Evolutionary conservation across 2,888 invertebrate species (phyloP).

Genomic region (Hybos culiciformis): DNA sequence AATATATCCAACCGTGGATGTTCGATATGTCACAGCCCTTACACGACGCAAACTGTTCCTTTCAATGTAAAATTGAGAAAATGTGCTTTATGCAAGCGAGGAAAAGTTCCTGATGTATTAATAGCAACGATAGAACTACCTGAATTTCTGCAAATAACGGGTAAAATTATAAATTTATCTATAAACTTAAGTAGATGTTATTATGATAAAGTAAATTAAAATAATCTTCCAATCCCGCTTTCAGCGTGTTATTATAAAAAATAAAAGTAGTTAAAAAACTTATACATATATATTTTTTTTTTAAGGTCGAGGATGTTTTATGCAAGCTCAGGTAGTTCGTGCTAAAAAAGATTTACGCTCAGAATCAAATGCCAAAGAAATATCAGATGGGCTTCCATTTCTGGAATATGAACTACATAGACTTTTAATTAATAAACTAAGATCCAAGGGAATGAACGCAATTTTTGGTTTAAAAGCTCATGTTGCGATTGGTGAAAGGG

Average conservation of each 20-base stretch:
- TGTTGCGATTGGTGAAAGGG: conserved; percentile 71
- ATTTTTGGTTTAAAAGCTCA: conserved; percentile 75
- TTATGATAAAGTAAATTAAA: not conserved
- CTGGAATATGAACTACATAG: conserved; percentile 91
- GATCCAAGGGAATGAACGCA: conserved; percentile 90
- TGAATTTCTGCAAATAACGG: conserved; percentile 55
- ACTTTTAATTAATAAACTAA: conserved; percentile 75
- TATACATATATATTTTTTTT: not conserved
- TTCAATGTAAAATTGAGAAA: conserved; percentile 58
- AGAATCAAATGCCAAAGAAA: conserved; percentile 81
- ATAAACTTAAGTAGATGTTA: not conserved
- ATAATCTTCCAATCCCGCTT: too few relatives aligned
- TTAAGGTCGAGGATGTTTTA: conserved; percentile 46
- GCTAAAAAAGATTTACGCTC: conserved; percentile 64
- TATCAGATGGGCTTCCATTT: conserved; percentile 90
- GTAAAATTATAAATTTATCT: conserved; percentile 8
- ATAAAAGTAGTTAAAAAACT: too few relatives aligned
- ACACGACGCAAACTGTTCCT: conserved; percentile 55
- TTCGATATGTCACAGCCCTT: conserved; percentile 67
- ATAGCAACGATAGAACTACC: conserved; percentile 82
- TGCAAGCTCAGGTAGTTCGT: conserved; percentile 63
- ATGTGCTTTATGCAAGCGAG: conserved; percentile 59
- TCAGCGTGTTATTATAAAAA: too few relatives aligned
- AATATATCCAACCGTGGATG: conserved; percentile 19
- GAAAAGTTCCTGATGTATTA: conserved; percentile 80